Conservation (phyloP, 2,797 vertebrate species). For the Myioborus melanocephalus region DNA sequence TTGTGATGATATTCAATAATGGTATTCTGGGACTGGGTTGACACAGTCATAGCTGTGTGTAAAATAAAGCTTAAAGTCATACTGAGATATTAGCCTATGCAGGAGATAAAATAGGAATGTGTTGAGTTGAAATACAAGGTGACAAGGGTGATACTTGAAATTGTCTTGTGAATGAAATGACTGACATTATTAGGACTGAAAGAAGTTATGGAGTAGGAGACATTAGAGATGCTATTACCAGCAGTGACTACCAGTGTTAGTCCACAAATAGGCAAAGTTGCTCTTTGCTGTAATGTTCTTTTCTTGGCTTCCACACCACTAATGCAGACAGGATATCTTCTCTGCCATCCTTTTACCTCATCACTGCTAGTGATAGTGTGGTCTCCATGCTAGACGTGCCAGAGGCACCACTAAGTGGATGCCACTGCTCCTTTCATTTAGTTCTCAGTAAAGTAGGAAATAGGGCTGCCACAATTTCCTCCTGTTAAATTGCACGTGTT, state of each 20-base stretch:
- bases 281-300: not conserved
- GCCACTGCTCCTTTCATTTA: not conserved
- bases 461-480: not conserved
- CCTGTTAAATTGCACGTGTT: not conserved
- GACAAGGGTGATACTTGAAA: not conserved
- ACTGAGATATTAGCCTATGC: not conserved
- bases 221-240: not conserved
- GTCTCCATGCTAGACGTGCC: not conserved
- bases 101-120: not conserved
- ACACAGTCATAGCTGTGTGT: not conserved
- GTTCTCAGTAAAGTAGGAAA: not conserved
- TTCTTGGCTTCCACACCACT: not conserved
- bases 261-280: not conserved
- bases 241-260: not conserved
- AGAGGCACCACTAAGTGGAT: not conserved
- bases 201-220: not conserved
- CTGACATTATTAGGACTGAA: not conserved
- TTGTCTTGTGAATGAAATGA: not conserved
- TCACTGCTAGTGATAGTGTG: fast-evolving
- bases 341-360: not conserved
- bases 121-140: not conserved
- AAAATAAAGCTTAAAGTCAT: conserved; percentile 10
- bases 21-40: not conserved
- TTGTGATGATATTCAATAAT: conserved; percentile 10
- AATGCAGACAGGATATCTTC: not conserved